Conservation (phyloP, 2,113 vertebrate genomes). For the Numida meleagris region DNA sequence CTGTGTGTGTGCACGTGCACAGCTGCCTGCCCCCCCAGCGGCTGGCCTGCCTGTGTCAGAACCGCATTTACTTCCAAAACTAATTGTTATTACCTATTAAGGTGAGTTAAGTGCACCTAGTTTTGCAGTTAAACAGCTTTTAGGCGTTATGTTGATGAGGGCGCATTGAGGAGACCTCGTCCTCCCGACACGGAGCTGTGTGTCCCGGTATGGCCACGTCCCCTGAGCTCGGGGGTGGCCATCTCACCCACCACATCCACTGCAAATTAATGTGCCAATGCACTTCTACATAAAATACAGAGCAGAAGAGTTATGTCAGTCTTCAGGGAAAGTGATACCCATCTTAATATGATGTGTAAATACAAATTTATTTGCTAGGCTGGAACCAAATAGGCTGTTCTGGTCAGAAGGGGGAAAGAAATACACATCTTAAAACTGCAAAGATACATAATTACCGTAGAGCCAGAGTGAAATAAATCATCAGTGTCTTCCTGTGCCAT, state of each 20-base stretch:
- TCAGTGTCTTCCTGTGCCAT: background rate
- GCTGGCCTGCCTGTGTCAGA: fast-evolving
- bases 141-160: background rate
- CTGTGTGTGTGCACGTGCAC: too few relatives aligned
- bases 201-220: fast-evolving
- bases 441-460: constrained; percentile 66
- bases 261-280: background rate
- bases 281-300: background rate
- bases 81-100: background rate
- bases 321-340: constrained; percentile 47
- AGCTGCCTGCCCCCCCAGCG: fast-evolving
- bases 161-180: background rate
- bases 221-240: background rate
- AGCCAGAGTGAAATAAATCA: constrained; percentile 51
- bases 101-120: background rate
- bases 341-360: constrained; percentile 67
- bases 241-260: background rate
- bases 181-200: background rate
- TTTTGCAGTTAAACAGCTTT: background rate
- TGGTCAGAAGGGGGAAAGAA: constrained; percentile 44
- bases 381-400: constrained; percentile 56
- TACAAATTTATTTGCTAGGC: constrained; percentile 65
- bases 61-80: background rate
- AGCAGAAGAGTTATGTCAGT: constrained; percentile 37
- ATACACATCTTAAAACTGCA: constrained; percentile 39